phyloP scores from a whole-genome alignment of 2,797 vertebrate species.

The Lutjanus campechanus region DNA sequence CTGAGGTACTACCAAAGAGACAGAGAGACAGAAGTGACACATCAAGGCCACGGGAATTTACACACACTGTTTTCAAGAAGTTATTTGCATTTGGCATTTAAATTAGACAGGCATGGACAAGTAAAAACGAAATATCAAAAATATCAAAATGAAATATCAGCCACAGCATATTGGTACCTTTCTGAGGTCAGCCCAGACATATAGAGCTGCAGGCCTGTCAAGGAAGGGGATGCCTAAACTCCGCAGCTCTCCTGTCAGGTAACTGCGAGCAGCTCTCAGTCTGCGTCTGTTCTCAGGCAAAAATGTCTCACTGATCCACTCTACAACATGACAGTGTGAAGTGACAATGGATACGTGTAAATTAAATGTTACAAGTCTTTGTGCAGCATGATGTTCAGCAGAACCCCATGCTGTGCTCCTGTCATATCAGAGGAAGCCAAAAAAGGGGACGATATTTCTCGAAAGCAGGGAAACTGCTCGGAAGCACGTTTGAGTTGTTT shows the following conservation, averaged over 20 bases:
- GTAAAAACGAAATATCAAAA: not conserved
- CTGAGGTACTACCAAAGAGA: constrained; percentile 87
- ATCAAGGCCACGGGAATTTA: not conserved
- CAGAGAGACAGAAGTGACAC: constrained; percentile 8
- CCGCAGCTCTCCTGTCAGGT: constrained; percentile 88
- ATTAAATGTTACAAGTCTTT: constrained; percentile 35
- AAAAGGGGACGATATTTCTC: not conserved
- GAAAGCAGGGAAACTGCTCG: not conserved
- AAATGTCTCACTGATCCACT: constrained; percentile 93
- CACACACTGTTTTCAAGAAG: not conserved
- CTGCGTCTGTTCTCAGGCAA: constrained; percentile 90
- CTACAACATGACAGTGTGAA: constrained; percentile 74
- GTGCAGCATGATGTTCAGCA: not conserved
- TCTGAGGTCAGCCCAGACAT: constrained; percentile 94
- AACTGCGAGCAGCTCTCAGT: constrained; percentile 89
- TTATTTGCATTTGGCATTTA: not conserved
- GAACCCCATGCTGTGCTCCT: constrained; percentile 16
- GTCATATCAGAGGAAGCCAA: constrained; percentile 12
- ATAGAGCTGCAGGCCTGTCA: constrained; percentile 89
- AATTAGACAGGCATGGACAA: not conserved
- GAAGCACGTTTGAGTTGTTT: constrained; percentile 13
- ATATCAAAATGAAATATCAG: not conserved
- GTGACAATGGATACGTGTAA: constrained; percentile 24
- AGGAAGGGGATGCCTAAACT: constrained; percentile 90
- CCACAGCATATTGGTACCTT: constrained; percentile 85